phyloP scores from a whole-genome alignment of 2,113 vertebrate species.

The Gorilla gorilla region DNA sequence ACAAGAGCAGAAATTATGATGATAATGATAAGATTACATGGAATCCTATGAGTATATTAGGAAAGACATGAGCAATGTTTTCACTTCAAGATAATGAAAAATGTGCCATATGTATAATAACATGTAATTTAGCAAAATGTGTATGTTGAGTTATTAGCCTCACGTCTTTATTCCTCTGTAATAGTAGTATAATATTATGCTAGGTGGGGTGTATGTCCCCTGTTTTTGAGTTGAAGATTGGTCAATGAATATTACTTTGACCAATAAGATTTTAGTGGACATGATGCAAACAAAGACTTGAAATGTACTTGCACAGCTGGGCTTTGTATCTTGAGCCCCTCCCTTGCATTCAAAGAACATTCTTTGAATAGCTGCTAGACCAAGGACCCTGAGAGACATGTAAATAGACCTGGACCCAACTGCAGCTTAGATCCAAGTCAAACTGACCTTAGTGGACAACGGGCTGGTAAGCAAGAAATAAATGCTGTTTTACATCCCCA shows the following conservation, averaged over 20 bases:
- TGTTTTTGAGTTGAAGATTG: not conserved
- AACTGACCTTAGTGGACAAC: not conserved
- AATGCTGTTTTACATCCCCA: not conserved
- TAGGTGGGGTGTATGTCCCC: not conserved
- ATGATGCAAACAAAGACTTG: not conserved
- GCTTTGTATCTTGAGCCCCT: not conserved
- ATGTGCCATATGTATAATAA: not conserved
- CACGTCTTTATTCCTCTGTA: not conserved
- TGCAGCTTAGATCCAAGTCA: not conserved
- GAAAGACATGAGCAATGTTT: not conserved
- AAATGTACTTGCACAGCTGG: not conserved
- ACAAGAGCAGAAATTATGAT: not conserved
- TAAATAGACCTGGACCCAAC: not conserved
- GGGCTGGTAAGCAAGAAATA: not conserved
- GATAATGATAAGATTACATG: not conserved
- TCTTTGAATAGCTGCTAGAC: not conserved
- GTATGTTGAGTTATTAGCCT: not conserved
- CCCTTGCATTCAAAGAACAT: not conserved
- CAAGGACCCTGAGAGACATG: not conserved
- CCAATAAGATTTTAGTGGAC: not conserved
- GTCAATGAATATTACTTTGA: not conserved
- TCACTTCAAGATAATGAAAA: not conserved
- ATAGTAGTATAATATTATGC: not conserved
- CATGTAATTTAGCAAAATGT: not conserved
- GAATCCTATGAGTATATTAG: not conserved